Evolutionary conservation across 2,797 vertebrate genomes (phyloP).

Genomic region (Uromys caudimaculatus): DNA sequence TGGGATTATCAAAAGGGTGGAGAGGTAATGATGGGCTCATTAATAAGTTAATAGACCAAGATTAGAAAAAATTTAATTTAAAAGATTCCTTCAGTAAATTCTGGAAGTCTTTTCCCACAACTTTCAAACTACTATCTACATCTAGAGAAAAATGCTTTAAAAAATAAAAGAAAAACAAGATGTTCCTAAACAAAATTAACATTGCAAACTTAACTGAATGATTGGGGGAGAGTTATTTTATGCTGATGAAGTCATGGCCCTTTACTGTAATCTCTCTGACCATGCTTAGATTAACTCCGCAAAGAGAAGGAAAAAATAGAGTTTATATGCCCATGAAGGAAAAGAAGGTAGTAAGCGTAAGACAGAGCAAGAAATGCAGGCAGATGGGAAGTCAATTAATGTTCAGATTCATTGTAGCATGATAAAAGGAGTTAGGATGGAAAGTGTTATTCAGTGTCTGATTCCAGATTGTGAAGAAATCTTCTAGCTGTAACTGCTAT

Average conservation of each 20-base stretch:
- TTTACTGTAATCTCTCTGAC: background rate
- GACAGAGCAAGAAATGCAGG: constrained; percentile 49
- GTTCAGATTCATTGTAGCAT: constrained; percentile 49
- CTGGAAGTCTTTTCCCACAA: background rate
- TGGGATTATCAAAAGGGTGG: background rate
- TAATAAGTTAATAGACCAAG: background rate
- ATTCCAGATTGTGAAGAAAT: constrained; percentile 71
- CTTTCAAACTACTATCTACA: background rate
- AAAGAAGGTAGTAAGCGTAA: background rate
- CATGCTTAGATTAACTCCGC: background rate
- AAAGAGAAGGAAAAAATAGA: background rate
- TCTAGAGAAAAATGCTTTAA: background rate
- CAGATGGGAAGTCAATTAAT: constrained; percentile 70
- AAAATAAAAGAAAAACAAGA: background rate
- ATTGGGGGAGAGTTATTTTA: background rate
- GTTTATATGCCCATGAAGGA: background rate
- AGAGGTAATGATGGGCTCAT: background rate
- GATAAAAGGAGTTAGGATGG: constrained; percentile 48
- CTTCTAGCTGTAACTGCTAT: constrained; percentile 41
- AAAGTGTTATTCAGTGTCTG: constrained; percentile 45
- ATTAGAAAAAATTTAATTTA: background rate
- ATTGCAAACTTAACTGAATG: background rate
- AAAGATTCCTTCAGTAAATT: background rate
- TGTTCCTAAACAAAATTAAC: background rate
- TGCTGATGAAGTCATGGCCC: background rate